Percentiles rank a stretch among this genome's conserved stretches.
Evolutionary conservation across 2,797 vertebrate genomes (phyloP).

Genomic region (Macropodus opercularis): DNA sequence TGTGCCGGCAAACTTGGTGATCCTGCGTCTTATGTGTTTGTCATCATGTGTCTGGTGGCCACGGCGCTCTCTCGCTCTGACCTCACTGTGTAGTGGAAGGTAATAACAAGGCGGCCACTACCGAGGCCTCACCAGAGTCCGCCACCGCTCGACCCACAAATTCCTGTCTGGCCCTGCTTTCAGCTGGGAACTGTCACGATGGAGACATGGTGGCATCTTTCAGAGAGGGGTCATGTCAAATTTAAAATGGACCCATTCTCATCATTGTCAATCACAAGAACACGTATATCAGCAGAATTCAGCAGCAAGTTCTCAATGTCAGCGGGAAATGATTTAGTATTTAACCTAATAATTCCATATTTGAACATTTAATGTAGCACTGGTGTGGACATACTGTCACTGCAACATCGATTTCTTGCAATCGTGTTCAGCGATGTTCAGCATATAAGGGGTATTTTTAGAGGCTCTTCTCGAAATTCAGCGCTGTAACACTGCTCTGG

Average conservation of each 20-base stretch:
- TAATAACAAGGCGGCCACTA: constrained; percentile 76
- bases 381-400: background rate
- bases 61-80: constrained; percentile 51
- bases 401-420: constrained; percentile 7
- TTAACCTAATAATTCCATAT: background rate
- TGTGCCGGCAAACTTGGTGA: constrained; percentile 73
- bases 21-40: constrained; percentile 67
- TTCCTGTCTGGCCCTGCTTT: constrained; percentile 55
- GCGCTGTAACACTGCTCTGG: constrained; percentile 65
- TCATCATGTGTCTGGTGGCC: constrained; percentile 72
- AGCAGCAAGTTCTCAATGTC: background rate
- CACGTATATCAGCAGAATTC: too few species aligned
- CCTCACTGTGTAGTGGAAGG: constrained; percentile 71
- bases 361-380: background rate
- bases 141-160: constrained; percentile 50
- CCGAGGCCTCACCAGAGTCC: constrained; percentile 52
- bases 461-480: constrained; percentile 61
- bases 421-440: constrained; percentile 11
- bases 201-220: constrained; percentile 27
- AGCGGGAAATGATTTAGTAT: background rate
- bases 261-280: constrained; percentile 10
- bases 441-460: constrained; percentile 51
- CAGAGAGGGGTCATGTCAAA: constrained; percentile 40
- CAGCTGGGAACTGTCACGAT: constrained; percentile 45
- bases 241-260: constrained; percentile 21